Base-by-base conservation (phyloP, 2,113 vertebrate species). In the Pseudorasbora parva region DNA sequence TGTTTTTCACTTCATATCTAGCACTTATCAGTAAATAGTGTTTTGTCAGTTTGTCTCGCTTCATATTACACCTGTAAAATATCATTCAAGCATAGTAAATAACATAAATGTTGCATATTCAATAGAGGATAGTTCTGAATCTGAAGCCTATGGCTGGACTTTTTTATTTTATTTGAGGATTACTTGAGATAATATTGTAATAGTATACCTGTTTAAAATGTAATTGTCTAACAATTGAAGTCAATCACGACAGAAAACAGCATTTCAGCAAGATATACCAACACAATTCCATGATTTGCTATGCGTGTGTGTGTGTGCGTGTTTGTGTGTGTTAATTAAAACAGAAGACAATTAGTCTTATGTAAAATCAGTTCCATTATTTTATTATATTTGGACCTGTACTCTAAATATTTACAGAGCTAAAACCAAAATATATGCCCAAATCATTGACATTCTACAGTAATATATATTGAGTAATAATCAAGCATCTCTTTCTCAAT, bases 291-390 rank as follows among this genome's bases (percentile, higher is more conserved):
- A 11, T n/a, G 1, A 37, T 68, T 1, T 1, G 30, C 30, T 33
- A 4, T 33, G 33, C 5, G 33, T 33, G 33, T 33, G 33, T 33
- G 33, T 33, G 33, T 33, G 33, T 33, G 33, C 5, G 33, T 33
- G 33, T 33, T 0, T 33, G 33, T 33, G 33, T 33, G 33, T 30
- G 41, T 60, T 59, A n/a, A 43, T 59, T 23, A 14, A 43, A 60
- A 17, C 0, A 54, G 2, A 8, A 54, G 51, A 51, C 9, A 66
- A 21, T 64, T 30, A 2, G 10, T 79, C 0, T 47, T 1, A 33
- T 51, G 60, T 80, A 66, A 80, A 66, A 80, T 80, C 57, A 49
- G 17, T 23, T 41, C 9, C 17, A 21, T 80, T 80, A 33, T 80
- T 80, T 60, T 80, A 64, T 80, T 80, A 17, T 43, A 25, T 9